phyloP scores from a whole-genome alignment of 2,888 invertebrate genomes.

The Epinotia brunnichana region DNA sequence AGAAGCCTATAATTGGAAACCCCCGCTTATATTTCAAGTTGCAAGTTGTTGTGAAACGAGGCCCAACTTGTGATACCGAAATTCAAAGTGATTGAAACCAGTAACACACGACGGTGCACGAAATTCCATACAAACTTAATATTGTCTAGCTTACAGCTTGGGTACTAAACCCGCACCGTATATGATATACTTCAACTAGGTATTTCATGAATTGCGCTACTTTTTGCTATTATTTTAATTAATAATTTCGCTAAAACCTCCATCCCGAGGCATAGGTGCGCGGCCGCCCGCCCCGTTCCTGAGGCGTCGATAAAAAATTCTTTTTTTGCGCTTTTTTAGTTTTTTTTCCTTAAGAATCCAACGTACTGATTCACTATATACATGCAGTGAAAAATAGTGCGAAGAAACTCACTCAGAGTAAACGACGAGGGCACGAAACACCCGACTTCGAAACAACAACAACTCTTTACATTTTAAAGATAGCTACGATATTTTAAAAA shows the following conservation, averaged over 20 bases:
- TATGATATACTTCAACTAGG: conserved; percentile 76
- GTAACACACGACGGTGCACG: conserved; percentile 66
- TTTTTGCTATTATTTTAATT: conserved; percentile 68
- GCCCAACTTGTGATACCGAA: conserved; percentile 47
- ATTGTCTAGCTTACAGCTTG: conserved; percentile 78
- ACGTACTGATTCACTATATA: conserved; percentile 67
- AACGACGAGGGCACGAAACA: conserved; percentile 68
- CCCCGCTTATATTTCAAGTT: neutral
- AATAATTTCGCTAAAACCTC: conserved; percentile 76
- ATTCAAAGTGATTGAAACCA: conserved; percentile 46
- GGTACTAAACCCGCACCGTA: conserved; percentile 67
- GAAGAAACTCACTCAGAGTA: conserved; percentile 68
- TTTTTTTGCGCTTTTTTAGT: conserved; percentile 71
- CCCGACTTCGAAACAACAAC: conserved; percentile 65
- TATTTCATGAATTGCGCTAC: conserved; percentile 80
- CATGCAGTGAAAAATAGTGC: conserved; percentile 75
- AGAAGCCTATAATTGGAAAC: neutral
- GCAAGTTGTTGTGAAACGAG: neutral
- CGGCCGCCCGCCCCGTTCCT: conserved; percentile 65
- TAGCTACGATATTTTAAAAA: conserved; percentile 66
- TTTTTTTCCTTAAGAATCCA: conserved; percentile 64
- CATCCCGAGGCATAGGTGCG: conserved; percentile 66
- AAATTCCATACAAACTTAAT: conserved; percentile 71
- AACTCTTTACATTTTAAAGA: conserved; percentile 57
- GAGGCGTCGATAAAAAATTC: conserved; percentile 68